Evolutionary conservation across 1,140 invertebrate genomes (phyloP), one percentile per base, ranked within the genome.

Genomic region (Formica selysi): DNA sequence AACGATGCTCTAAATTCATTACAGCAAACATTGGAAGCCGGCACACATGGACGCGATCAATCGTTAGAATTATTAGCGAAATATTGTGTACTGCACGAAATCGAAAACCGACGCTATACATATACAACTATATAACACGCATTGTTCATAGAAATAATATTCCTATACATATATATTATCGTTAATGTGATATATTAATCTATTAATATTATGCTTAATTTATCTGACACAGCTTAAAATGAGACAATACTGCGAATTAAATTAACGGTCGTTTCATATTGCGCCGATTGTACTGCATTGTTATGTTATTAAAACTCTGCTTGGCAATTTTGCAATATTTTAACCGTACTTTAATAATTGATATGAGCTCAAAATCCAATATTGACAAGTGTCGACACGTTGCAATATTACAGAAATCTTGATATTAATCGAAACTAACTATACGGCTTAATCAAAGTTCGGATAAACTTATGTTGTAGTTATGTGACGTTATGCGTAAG

Each of bases 1-100:
- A 90, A 92, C 86, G 86, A 80, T 1, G 11, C 85, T 87, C 88
- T 91, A 92, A 92, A 92, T 92, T 92, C 90, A 91, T 92, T 92
- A 92, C 90, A 59, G 67, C 83, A 76, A 90, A 87, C 48, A 89
- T 87, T 86, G 87, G 80, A 87, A 86, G 44, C 59, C 26, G 51
- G 19, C 8, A 22, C 86, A 65, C 76, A 1, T 4, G 85, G 48
- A 67, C 64, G 85, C 79, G 76, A 86, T 87, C 86, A 89, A 91
- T 92, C 87, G 83, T 59, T 44, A 54, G 86, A 71, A 89, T 92
- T 92, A 92, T 92, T 91, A 91, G 76, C 68, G 38, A 87, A 89
- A 91, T 91, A 90, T 85, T 67, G 80, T 68, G 78, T 76, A 79
- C 90, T 87, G 61, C 57, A 65, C 65, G 70, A 78, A 19, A 78